phyloP scores from a whole-genome alignment of 2,797 vertebrate genomes.

The Nannoperca australis region DNA sequence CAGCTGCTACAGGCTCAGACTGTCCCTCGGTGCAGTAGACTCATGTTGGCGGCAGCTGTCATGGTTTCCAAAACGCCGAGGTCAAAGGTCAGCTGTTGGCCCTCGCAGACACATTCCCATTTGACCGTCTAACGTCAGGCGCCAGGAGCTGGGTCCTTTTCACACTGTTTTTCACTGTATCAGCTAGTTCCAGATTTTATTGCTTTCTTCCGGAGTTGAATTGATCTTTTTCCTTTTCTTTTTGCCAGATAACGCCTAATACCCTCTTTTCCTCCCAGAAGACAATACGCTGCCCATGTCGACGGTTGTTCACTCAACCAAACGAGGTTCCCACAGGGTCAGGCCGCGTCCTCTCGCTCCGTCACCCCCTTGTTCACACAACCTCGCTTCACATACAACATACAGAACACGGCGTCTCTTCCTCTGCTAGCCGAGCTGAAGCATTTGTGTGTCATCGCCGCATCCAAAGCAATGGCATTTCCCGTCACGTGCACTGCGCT shows the following conservation, averaged over 20 bases:
- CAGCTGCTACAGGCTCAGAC: slow-evolving; percentile 72
- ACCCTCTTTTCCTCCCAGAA: slow-evolving; percentile 52
- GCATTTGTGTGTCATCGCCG: slow-evolving; percentile 47
- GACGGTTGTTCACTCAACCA: slow-evolving; percentile 52
- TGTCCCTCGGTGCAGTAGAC: slow-evolving; percentile 26
- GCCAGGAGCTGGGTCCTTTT: slow-evolving; percentile 58
- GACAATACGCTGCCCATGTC: slow-evolving; percentile 54
- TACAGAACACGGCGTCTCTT: background rate
- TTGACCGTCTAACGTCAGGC: slow-evolving; percentile 44
- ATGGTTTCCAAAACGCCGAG: slow-evolving; percentile 77
- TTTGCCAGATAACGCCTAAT: slow-evolving; percentile 16
- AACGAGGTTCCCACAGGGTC: slow-evolving; percentile 72
- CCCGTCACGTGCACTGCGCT: slow-evolving; percentile 54
- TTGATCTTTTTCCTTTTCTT: slow-evolving; percentile 17
- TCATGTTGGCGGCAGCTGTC: slow-evolving; percentile 74
- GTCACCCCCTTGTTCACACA: slow-evolving; percentile 69
- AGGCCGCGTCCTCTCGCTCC: slow-evolving; percentile 52
- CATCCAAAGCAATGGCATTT: slow-evolving; percentile 47
- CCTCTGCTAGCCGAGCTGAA: slow-evolving; percentile 56
- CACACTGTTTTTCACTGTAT: slow-evolving; percentile 68
- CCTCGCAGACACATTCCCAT: slow-evolving; percentile 53
- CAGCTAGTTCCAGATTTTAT: slow-evolving; percentile 64
- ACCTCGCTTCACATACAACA: slow-evolving; percentile 39
- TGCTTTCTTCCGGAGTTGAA: slow-evolving; percentile 50
- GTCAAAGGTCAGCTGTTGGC: slow-evolving; percentile 70